Evolutionary conservation across 2,888 invertebrate species (phyloP), one percentile per base, ranked within the genome.

Genomic region (Tetrapedia diversipes): DNA sequence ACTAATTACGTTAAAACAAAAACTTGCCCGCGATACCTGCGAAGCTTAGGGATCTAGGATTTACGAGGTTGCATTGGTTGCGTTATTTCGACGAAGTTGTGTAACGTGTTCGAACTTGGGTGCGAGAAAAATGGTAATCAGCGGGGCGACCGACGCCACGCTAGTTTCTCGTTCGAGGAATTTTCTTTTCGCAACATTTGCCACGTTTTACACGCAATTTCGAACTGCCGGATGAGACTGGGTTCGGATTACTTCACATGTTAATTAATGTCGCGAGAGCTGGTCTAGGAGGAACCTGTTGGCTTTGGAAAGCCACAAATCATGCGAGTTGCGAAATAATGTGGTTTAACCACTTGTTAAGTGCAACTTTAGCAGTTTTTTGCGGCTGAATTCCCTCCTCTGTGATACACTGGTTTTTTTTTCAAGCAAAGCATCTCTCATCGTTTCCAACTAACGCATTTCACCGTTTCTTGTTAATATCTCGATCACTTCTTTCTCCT

Each of bases 1-100:
- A 57, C 24, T 66, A 71, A 66, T 66, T 37, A 41, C 34, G 22
- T 41, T 1, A 3, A 0, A 0, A 4, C 16, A 37, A 66, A 19
- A 71, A 59, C 51, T 51, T 24, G 27, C 1, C 19, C 39, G 34
- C 10, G 22, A 16, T 34, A 14, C 32, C 11, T 0, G 16, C n/a
- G 14, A 34, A 8, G 43, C 8, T 11, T 7, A 7, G 11, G 19
- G 22, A 8, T 27, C 2, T 22, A 24, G 34, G 11, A n/a, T n/a
- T n/a, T 14, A 11, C 1, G n/a, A 1, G 16, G 22, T 11, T 22
- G 34, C 16, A 8, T 22, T 8, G 4, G 19, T 27, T 16, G 39
- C 37, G n/a, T 39, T 22, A 2, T 10, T 22, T 37, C 6, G 22
- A 43, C 11, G 7, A n/a, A 49, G 32, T 6, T n/a, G n/a, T 11